phyloP scores from a whole-genome alignment of 2,888 invertebrate genomes.

The Epicampocera succincta region DNA sequence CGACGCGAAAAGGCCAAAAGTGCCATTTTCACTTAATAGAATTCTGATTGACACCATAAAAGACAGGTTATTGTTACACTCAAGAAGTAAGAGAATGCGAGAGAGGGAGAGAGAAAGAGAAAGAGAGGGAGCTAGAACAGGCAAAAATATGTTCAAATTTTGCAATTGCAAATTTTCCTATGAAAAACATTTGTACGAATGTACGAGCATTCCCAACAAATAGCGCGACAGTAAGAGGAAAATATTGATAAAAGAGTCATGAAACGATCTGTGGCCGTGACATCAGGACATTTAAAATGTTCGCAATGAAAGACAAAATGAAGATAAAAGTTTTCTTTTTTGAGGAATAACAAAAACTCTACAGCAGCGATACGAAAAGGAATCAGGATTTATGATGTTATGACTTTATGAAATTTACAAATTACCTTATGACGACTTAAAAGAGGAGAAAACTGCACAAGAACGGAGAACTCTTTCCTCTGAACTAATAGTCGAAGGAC shows the following conservation, averaged over 20 bases:
- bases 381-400: conserved; percentile 63
- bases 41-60: conserved; percentile 55
- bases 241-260: too few species aligned
- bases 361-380: conserved; percentile 24
- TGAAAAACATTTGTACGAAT: too few species aligned
- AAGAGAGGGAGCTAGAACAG: too few species aligned
- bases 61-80: conserved; percentile 4
- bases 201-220: too few species aligned
- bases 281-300: conserved; percentile 72
- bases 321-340: too few species aligned
- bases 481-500: conserved; percentile 21
- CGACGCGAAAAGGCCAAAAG: conserved; percentile 33
- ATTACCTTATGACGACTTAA: conserved; percentile 58
- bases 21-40: too few species aligned
- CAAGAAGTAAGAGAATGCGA: not conserved
- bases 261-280: too few species aligned
- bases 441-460: conserved; percentile 6
- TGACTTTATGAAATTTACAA: conserved; percentile 53
- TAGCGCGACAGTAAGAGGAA: too few species aligned
- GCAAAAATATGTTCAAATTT: conserved; percentile 16
- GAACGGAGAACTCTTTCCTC: not conserved
- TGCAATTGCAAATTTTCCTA: not conserved
- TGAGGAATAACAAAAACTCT: conserved; percentile 1
- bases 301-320: conserved; percentile 12
- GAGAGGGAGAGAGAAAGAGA: not conserved